Conservation (phyloP, 2,797 vertebrate genomes). For the Calcarius lapponicus region DNA sequence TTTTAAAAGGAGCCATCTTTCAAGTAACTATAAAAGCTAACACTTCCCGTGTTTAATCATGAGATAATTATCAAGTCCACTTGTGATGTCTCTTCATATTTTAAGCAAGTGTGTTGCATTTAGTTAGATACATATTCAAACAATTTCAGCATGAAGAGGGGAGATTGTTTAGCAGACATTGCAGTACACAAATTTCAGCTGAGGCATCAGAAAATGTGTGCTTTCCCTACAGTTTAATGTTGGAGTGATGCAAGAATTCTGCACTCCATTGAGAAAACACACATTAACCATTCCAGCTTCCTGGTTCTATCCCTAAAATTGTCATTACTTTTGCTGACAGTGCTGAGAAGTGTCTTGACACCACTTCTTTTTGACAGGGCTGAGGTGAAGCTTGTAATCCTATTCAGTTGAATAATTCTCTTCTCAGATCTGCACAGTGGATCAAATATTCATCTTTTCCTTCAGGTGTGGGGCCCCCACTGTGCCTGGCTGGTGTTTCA, state of each 20-base stretch:
- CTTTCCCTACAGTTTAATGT: not conserved
- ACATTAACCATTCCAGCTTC: not conserved
- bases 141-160: not conserved
- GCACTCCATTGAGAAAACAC: not conserved
- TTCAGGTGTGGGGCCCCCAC: not conserved
- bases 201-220: not conserved
- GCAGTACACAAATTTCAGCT: not conserved
- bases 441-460: slow-evolving; percentile 2
- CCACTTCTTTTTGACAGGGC: not conserved
- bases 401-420: not conserved
- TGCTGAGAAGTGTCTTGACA: not conserved
- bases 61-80: not conserved
- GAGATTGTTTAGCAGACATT: not conserved
- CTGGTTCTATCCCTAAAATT: not conserved
- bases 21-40: not conserved
- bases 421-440: not conserved
- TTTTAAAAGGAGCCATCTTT: not conserved
- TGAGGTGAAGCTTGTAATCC: not conserved
- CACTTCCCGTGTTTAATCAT: not conserved
- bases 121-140: not conserved
- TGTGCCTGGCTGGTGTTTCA: not conserved
- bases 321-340: not conserved
- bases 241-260: not conserved
- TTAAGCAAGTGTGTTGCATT: not conserved
- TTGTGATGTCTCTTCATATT: not conserved